phyloP scores from a whole-genome alignment of 2,797 vertebrate genomes.

The Rallus crepitans region DNA sequence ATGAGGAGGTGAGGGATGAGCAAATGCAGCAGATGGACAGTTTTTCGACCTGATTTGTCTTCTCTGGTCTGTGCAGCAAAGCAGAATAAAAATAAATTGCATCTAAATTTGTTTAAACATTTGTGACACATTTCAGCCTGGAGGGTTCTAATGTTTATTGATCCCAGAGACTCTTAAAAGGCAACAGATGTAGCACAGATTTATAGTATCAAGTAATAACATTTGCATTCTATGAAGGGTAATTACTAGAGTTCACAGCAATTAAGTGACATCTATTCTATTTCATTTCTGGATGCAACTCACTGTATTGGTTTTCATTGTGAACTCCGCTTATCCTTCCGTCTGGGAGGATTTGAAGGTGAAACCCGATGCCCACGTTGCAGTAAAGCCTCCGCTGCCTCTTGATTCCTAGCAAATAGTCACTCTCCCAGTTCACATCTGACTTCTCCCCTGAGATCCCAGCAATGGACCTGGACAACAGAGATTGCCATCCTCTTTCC shows the following conservation, averaged over 20 bases:
- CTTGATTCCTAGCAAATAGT: slow-evolving; percentile 97
- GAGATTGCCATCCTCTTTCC: slow-evolving; percentile 90
- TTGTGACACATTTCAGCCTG: slow-evolving; percentile 76
- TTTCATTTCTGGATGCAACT: slow-evolving; percentile 86
- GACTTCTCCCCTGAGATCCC: slow-evolving; percentile 90
- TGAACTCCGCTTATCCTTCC: slow-evolving; percentile 93
- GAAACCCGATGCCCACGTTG: slow-evolving; percentile 99
- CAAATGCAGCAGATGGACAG: neutral
- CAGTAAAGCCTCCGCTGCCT: slow-evolving; percentile 96
- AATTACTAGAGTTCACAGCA: slow-evolving; percentile 70
- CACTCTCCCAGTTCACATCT: slow-evolving; percentile 91
- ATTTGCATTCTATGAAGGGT: slow-evolving; percentile 67
- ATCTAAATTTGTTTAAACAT: slow-evolving; percentile 84
- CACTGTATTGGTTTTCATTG: slow-evolving; percentile 97
- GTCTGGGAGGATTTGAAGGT: slow-evolving; percentile 94
- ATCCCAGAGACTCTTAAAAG: slow-evolving; percentile 73
- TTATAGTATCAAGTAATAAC: slow-evolving; percentile 76
- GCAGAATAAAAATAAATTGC: slow-evolving; percentile 84
- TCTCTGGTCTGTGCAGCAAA: slow-evolving; percentile 71
- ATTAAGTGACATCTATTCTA: slow-evolving; percentile 74
- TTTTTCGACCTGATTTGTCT: slow-evolving; percentile 19
- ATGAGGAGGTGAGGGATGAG: neutral
- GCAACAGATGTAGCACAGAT: slow-evolving; percentile 69
- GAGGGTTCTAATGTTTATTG: slow-evolving; percentile 72
- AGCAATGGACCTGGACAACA: slow-evolving; percentile 91